A percentile compares a stretch with the other conserved stretches of the same genome.
These are phyloP conservation scores for Lacanobia oleracea DNA, from an alignment of 2,888 invertebrate genomes.

Conservation along the genomic window DNA sequence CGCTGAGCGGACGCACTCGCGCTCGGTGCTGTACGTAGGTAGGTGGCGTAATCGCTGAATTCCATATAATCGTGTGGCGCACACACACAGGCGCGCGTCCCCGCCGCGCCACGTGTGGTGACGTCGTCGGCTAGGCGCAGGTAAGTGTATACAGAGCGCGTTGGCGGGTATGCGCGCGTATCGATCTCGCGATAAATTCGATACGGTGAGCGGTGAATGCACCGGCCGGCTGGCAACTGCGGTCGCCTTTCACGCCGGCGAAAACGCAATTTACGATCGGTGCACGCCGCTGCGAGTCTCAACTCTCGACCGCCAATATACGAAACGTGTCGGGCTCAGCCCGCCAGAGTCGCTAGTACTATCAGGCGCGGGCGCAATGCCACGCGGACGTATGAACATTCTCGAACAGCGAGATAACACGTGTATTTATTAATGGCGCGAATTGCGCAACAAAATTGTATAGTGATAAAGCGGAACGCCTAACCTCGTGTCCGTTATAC, in stretches of 20 bases:
- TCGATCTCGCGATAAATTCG: conserved; percentile 88
- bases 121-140: conserved; percentile 80
- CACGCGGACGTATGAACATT: conserved; percentile 83
- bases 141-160: conserved; percentile 73
- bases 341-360: conserved; percentile 61
- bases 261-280: conserved; percentile 82
- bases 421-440: conserved; percentile 80
- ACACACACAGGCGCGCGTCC: conserved; percentile 72
- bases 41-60: conserved; percentile 87
- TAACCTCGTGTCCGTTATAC: conserved; percentile 60
- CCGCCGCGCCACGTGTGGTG: conserved; percentile 83
- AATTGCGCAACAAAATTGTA: conserved; percentile 80
- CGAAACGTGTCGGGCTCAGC: conserved; percentile 66
- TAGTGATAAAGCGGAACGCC: conserved; percentile 72
- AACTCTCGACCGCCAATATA: conserved; percentile 65
- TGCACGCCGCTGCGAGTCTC: conserved; percentile 70
- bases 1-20: conserved; percentile 76
- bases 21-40: conserved; percentile 73
- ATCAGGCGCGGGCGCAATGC: conserved; percentile 75
- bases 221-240: conserved; percentile 77
- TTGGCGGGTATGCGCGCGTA: conserved; percentile 78
- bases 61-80: conserved; percentile 81
- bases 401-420: conserved; percentile 86
- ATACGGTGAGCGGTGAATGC: conserved; percentile 87
- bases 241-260: conserved; percentile 84